Percentiles rank a stretch among this genome's conserved stretches.
These are phyloP conservation scores for Syngnathus typhle DNA, from an alignment of 2,113 vertebrate genomes.

Conservation along the genomic window DNA sequence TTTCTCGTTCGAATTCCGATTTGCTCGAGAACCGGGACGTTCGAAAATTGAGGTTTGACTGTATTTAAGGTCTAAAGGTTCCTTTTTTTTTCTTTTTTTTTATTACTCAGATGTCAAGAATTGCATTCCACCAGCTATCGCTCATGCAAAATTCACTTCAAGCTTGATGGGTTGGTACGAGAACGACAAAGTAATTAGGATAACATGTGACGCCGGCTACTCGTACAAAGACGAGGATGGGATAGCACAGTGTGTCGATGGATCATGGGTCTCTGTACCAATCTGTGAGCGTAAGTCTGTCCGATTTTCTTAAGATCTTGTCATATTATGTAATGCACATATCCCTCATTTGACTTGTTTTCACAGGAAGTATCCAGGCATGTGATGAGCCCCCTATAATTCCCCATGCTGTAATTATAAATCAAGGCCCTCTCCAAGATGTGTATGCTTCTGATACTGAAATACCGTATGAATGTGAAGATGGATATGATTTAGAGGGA, in stretches of 20 bases:
- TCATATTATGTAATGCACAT: background rate
- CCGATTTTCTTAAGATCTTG: background rate
- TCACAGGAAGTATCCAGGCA: background rate
- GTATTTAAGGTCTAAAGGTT: background rate
- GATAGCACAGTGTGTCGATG: fast-evolving
- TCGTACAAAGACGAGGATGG: fast-evolving
- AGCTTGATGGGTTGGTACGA: background rate
- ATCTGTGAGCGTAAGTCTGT: constrained; percentile 48
- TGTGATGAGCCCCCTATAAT: constrained; percentile 32
- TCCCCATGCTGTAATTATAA: constrained; percentile 31
- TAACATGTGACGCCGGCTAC: constrained; percentile 21
- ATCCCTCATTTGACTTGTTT: background rate
- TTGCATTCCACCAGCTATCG: constrained; percentile 26
- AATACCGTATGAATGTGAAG: constrained; percentile 34
- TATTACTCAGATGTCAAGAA: constrained; percentile 11
- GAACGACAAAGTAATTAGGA: fast-evolving
- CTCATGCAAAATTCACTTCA: background rate
- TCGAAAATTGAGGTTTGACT: too few species aligned
- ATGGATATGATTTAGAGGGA: constrained; percentile 11
- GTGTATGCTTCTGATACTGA: background rate
- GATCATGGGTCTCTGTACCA: constrained; percentile 17
- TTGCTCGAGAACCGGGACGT: too few species aligned
- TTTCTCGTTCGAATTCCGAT: too few species aligned
- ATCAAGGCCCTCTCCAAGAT: background rate
- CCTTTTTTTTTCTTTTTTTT: background rate